Base-by-base conservation (phyloP, 2,113 vertebrate genomes). In the Labeo rohita region DNA sequence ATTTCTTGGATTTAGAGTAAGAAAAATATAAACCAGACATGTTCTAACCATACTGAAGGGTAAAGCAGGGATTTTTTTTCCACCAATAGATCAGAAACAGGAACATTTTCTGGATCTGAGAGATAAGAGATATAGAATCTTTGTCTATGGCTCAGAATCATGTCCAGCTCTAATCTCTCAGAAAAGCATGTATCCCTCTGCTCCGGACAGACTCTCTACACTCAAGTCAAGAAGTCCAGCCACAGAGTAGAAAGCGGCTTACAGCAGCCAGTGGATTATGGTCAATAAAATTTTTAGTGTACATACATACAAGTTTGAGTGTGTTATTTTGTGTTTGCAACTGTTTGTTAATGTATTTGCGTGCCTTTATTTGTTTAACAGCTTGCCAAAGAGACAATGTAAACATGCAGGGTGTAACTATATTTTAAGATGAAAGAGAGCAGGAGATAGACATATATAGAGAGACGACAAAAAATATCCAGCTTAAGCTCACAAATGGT, bases 251-350 rank as follows among this genome's bases (percentile, higher is more conserved):
- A 87, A 80, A 87, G 83, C 83, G 0, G 76, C 68, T 88, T 88
- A 85, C 21, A 36, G 47, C 72, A 65, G 87, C 70, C 82, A 82
- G 54, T 85, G 87, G 87, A 85, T 88, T 85, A 88, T 23, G 54
- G 43, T 77, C 76, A 76, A 49, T 65, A 65, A 63, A 78, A 85
- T 4, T 43, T 85, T 47, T 81, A 68, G 80, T 52, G 15, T 18
- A 23, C 2, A 0, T 36, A 28, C n/a, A 68, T 49, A 11, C 8
- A 13, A 7, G 45, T 10, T 45, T 23, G 56, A n/a, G 21, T 43
- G 36, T 76, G 73, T 21, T 54, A 43, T 73, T 83, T 39, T 36
- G 21, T 49, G 34, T 34, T 39, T 47, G 39, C 15, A 23, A 21
- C 18, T 8, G 61, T 80, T 79, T 43, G 12, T 36, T 56, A 0